These are phyloP conservation scores for Zaprionus nigranus DNA, from an alignment of 1,140 invertebrate species.

Conservation along the genomic window DNA sequence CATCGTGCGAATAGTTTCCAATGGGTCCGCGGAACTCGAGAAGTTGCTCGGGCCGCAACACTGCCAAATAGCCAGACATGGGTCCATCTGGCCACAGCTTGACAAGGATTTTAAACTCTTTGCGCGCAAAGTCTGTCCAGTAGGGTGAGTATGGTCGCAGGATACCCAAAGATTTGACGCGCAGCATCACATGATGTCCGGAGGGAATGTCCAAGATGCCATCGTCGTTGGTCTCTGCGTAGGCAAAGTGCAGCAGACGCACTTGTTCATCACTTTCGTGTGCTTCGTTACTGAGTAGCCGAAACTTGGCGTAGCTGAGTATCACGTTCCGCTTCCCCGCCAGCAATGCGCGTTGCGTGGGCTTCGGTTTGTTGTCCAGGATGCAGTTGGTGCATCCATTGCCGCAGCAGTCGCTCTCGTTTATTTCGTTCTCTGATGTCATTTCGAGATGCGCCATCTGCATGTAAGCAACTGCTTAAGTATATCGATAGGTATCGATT, in stretches of 20 bases:
- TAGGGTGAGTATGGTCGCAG: conserved; percentile 78
- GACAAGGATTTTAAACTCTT: conserved; percentile 75
- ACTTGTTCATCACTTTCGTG: conserved; percentile 38
- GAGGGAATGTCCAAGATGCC: conserved; percentile 68
- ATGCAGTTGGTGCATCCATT: conserved; percentile 83
- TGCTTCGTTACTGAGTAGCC: conserved; percentile 40
- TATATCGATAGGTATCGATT: conserved; percentile 6
- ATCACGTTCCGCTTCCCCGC: conserved; percentile 67
- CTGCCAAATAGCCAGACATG: conserved; percentile 63
- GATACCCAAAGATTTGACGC: conserved; percentile 22
- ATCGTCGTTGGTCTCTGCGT: background rate
- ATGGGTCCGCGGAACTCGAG: conserved; percentile 78
- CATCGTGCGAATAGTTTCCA: conserved; percentile 58
- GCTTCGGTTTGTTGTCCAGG: conserved; percentile 61
- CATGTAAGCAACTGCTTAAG: background rate
- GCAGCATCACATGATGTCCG: conserved; percentile 78
- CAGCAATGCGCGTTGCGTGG: conserved; percentile 48
- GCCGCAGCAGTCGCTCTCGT: conserved; percentile 72
- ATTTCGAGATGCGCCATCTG: conserved; percentile 23
- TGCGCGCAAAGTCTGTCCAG: conserved; percentile 60
- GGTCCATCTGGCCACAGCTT: conserved; percentile 63
- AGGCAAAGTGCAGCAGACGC: conserved; percentile 60
- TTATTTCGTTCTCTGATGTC: conserved; percentile 19
- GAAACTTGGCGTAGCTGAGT: conserved; percentile 54
- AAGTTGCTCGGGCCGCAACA: conserved; percentile 41